Evolutionary conservation across 2,113 vertebrate species (phyloP).

Genomic region (human (Homo sapiens)): GRCh38 chr11:85018501-85019000

Average conservation of each 20-base stretch:
- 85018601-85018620: neutral
- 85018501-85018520: neutral
- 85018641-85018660: neutral
- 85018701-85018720: neutral
- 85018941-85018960: too few relatives aligned
- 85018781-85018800: neutral
- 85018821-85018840: too few relatives aligned
- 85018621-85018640: neutral
- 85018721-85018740: neutral
- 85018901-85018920: too few relatives aligned
- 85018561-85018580: neutral
- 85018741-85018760: neutral
- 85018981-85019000: too few relatives aligned
- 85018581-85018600: neutral
- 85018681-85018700: neutral
- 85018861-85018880: too few relatives aligned
- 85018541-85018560: neutral
- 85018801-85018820: too few relatives aligned
- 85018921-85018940: too few relatives aligned
- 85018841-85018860: too few relatives aligned
- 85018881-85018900: too few relatives aligned
- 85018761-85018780: neutral
- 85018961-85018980: too few relatives aligned
- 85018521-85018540: neutral
- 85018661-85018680: neutral